phyloP scores from a whole-genome alignment of 2,888 invertebrate species.

The Stenichneumon culpator region DNA sequence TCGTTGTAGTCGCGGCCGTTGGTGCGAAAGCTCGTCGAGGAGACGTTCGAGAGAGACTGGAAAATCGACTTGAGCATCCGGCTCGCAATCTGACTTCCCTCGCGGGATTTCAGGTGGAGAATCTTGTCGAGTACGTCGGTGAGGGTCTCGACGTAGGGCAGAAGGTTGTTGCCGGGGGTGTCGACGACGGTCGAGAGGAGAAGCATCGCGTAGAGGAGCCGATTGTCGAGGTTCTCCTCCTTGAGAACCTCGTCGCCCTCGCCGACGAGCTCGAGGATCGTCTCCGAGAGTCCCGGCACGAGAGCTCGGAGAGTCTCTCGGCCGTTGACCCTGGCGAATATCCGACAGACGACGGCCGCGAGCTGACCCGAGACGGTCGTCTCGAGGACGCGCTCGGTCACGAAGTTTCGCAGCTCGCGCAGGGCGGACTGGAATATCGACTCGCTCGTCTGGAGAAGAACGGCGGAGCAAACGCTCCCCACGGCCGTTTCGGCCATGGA shows the following conservation, averaged over 20 bases:
- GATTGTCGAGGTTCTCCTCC: conserved; percentile 92
- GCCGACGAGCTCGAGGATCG: conserved; percentile 86
- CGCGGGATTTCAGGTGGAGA: conserved; percentile 89
- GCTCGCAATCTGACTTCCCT: conserved; percentile 89
- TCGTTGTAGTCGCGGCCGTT: conserved; percentile 88
- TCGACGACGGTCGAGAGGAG: conserved; percentile 91
- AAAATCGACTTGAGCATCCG: conserved; percentile 88
- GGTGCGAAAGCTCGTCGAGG: conserved; percentile 85
- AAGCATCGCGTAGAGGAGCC: conserved; percentile 91
- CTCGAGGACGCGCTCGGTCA: conserved; percentile 92
- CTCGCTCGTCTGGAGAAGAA: conserved; percentile 90
- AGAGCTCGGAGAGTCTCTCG: conserved; percentile 90
- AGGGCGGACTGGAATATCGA: conserved; percentile 89
- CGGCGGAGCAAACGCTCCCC: conserved; percentile 88
- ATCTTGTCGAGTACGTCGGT: conserved; percentile 90
- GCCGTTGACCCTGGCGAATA: conserved; percentile 89
- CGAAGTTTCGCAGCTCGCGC: conserved; percentile 91
- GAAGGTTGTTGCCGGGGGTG: conserved; percentile 88
- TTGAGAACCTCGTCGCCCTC: conserved; percentile 89
- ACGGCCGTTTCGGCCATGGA: conserved; percentile 90
- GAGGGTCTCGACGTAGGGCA: conserved; percentile 89
- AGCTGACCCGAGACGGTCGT: conserved; percentile 93
- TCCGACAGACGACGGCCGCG: conserved; percentile 90
- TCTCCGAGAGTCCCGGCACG: conserved; percentile 90
- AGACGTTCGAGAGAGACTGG: conserved; percentile 88